A percentile compares a stretch with the other conserved stretches of the same genome.
Conservation (phyloP, 2,888 invertebrate genomes). For the Pseudoips prasinana region DNA sequence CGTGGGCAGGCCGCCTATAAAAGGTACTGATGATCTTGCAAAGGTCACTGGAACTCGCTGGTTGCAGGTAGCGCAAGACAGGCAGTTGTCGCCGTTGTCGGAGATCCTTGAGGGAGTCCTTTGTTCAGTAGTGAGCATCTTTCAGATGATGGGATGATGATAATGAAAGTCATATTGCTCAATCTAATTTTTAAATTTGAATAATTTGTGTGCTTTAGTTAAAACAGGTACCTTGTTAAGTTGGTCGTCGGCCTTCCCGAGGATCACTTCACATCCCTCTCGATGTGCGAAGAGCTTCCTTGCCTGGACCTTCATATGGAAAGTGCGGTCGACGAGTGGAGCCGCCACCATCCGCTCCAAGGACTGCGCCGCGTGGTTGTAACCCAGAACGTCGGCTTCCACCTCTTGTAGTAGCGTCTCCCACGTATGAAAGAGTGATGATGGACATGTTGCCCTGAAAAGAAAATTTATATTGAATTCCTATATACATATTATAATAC, state of each 20-base stretch:
- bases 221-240: conserved; percentile 79
- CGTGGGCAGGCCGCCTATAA: too few relatives aligned
- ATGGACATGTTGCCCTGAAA: conserved; percentile 87
- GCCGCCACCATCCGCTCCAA: conserved; percentile 90
- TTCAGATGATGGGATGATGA: too few relatives aligned
- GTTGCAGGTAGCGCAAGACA: too few relatives aligned
- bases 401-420: conserved; percentile 95
- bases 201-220: too few relatives aligned
- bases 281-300: conserved; percentile 94
- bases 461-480: conserved; percentile 3
- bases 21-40: too few relatives aligned
- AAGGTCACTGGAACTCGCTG: too few relatives aligned
- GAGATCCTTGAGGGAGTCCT: too few relatives aligned
- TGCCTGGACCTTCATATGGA: conserved; percentile 94
- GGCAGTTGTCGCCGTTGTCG: too few relatives aligned
- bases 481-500: too few relatives aligned
- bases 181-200: conserved; percentile 1
- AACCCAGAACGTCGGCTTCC: conserved; percentile 93
- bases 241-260: conserved; percentile 88
- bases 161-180: too few relatives aligned
- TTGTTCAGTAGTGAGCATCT: too few relatives aligned
- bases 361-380: conserved; percentile 91
- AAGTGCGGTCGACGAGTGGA: conserved; percentile 92
- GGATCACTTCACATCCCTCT: conserved; percentile 93
- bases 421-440: conserved; percentile 93